Conservation (phyloP, 2,113 vertebrate species). For the Orcinus orca region DNA sequence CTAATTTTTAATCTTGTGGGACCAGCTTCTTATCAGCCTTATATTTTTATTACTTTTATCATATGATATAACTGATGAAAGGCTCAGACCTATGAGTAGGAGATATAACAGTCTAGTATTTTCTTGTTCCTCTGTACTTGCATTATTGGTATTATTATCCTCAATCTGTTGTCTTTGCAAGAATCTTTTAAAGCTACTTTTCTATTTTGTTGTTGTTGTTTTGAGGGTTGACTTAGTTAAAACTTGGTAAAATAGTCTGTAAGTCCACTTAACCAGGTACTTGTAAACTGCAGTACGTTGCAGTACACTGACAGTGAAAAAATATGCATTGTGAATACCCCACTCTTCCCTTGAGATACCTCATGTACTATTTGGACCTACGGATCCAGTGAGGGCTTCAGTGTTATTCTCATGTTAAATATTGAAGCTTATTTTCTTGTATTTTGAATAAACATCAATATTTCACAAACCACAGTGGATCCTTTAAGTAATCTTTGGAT, state of each 20-base stretch:
- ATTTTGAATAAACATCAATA: not conserved
- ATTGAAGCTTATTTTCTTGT: not conserved
- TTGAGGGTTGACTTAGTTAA: constrained; percentile 7
- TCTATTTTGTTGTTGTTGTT: not conserved
- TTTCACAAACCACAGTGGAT: not conserved
- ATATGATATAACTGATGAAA: not conserved
- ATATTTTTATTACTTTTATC: constrained; percentile 35
- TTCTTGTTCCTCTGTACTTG: not conserved
- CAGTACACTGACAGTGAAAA: not conserved
- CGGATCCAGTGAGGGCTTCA: not conserved
- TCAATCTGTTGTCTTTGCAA: constrained; percentile 16
- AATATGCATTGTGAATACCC: not conserved
- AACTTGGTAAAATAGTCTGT: not conserved
- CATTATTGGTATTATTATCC: constrained; percentile 8
- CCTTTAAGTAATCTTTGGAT: not conserved
- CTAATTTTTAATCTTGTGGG: not conserved
- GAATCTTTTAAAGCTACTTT: constrained; percentile 8
- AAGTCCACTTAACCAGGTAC: not conserved
- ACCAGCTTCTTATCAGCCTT: not conserved
- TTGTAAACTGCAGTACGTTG: not conserved
- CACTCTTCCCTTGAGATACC: not conserved
- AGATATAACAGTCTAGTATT: not conserved
- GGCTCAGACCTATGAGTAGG: not conserved
- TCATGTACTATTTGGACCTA: not conserved
- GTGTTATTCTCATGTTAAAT: not conserved